Conservation (phyloP, 2,797 vertebrate genomes). For the Odontamblyopus lacepedii region DNA sequence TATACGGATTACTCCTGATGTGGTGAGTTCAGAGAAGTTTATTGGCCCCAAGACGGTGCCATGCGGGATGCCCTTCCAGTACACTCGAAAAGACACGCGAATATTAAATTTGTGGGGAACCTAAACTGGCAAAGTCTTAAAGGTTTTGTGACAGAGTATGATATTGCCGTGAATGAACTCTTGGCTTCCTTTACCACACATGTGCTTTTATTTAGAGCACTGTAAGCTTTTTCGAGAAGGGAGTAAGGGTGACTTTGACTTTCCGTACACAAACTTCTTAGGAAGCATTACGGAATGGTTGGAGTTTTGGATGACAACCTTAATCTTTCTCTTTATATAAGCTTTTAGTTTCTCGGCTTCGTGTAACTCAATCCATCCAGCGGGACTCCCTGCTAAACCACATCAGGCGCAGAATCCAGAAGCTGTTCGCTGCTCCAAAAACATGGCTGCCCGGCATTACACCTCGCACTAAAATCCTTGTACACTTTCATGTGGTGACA, state of each 20-base stretch:
- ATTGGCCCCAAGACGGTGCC: conserved; percentile 40
- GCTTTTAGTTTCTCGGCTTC: conserved; percentile 25
- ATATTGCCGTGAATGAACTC: conserved; percentile 68
- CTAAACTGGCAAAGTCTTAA: conserved; percentile 60
- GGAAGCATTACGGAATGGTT: conserved; percentile 35
- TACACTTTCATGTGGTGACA: conserved; percentile 7
- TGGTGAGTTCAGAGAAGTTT: conserved; percentile 54
- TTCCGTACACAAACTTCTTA: conserved; percentile 46
- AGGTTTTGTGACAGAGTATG: conserved; percentile 65
- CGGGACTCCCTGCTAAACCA: conserved; percentile 10
- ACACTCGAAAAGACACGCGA: conserved; percentile 21
- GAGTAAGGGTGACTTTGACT: conserved; percentile 52
- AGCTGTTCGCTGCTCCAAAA: conserved; percentile 9
- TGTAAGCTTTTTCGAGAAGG: conserved; percentile 33
- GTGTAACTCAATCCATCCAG: conserved; percentile 8
- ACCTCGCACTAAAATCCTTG: conserved; percentile 13
- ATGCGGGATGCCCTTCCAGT: conserved; percentile 40
- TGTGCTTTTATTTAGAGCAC: conserved; percentile 71
- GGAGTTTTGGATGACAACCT: conserved; percentile 16
- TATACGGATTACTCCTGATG: conserved; percentile 50
- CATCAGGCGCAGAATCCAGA: conserved; percentile 6
- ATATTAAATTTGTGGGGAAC: conserved; percentile 40
- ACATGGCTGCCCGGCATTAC: conserved; percentile 4
- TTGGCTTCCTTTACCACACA: conserved; percentile 65
- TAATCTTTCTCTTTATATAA: conserved; percentile 27